Percentiles rank a stretch among this genome's conserved stretches.
Evolutionary conservation across 2,797 vertebrate species (phyloP).

Genomic region (Ceryle rudis): DNA sequence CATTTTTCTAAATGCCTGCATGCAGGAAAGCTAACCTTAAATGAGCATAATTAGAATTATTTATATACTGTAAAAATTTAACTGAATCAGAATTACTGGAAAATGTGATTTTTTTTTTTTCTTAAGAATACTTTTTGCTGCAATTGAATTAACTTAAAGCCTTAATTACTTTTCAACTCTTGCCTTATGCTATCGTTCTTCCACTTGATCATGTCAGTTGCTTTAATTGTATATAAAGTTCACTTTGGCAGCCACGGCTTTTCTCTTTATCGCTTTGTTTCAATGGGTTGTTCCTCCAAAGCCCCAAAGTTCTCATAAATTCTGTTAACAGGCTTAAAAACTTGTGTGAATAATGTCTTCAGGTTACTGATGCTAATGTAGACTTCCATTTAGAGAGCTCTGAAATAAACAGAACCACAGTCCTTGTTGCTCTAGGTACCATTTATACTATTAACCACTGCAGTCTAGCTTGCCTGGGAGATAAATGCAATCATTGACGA

Average conservation of each 20-base stretch:
- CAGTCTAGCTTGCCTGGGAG: slow-evolving; percentile 1
- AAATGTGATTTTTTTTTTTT: slow-evolving; percentile 47
- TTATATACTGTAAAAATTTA: slow-evolving; percentile 78
- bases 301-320: slow-evolving; percentile 25
- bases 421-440: not conserved
- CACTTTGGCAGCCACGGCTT: not conserved
- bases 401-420: slow-evolving; percentile 14
- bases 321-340: slow-evolving; percentile 16
- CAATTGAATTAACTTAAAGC: slow-evolving; percentile 70
- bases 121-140: slow-evolving; percentile 53
- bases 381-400: not conserved
- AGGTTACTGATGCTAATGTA: not conserved
- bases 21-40: slow-evolving; percentile 75
- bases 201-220: not conserved
- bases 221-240: slow-evolving; percentile 5
- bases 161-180: slow-evolving; percentile 74
- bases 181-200: slow-evolving; percentile 37
- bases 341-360: not conserved
- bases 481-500: slow-evolving; percentile 1
- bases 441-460: not conserved
- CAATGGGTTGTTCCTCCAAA: not conserved
- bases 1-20: slow-evolving; percentile 76
- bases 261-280: not conserved
- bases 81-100: slow-evolving; percentile 77
- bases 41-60: slow-evolving; percentile 79